Evolutionary conservation across 2,797 vertebrate species (phyloP), one percentile per base, ranked within the genome.

Genomic region (Channa striata): DNA sequence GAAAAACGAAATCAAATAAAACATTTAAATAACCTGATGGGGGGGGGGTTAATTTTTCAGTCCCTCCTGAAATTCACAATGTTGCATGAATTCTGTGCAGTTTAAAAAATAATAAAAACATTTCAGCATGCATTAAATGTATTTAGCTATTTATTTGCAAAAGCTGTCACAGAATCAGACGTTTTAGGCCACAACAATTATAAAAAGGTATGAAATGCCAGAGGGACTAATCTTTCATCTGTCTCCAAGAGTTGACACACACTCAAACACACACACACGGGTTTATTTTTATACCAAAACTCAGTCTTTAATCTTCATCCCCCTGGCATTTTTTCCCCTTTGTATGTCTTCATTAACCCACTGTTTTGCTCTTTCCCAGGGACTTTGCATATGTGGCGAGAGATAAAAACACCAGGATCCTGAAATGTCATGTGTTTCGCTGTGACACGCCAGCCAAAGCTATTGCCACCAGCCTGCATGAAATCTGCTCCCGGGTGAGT

Each of bases 371-470:
- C 33, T 88, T 74, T 90, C 52, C 8, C 89, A 99, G 98, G 92
- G 98, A 99, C 87, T 99, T 99, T 86, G 98, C 98, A 46, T 99
- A 99, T 0, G 98, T 99, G 86, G 98, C 98, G 0, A 95, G 98
- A 89, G 98, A 99, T 87, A 98, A 95, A 92, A 97, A 98, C 83
- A 99, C 98, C 20, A 94, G 97, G 83, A 97, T 99, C 88, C 93
- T 99, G 94, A 99, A 99, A 96, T 99, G 98, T 95, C 98, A 99
- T 92, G 98, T 99, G 82, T 99, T 99, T 90, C 97, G 98, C 89
- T 99, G 98, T 97, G 98, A 99, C 93, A 99, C 97, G 1, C 97
- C 97, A 60, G 98, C 98, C 74, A 99, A 99, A 96, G 97, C 97
- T 93, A 99, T 99, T 2, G 98, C 98, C 87, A 99, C 98, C 11